Evolutionary conservation across 1,140 invertebrate genomes (phyloP).

Genomic region (Ruditapes philippinarum): DNA sequence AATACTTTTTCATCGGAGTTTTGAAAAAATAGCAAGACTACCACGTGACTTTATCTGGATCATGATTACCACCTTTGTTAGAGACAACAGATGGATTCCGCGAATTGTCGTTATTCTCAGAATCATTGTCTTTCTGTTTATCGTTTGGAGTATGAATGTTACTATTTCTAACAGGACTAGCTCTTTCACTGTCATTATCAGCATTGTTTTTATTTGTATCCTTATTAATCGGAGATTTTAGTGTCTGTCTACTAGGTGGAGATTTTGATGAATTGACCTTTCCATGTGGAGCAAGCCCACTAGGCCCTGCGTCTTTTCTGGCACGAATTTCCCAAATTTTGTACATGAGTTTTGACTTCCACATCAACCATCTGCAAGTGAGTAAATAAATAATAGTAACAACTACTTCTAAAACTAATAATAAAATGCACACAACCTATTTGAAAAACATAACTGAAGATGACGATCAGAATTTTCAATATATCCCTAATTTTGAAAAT

Average conservation of each 20-base stretch:
- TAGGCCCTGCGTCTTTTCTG: neutral
- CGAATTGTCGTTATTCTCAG: neutral
- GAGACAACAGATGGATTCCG: slow-evolving; percentile 7
- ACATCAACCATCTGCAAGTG: slow-evolving; percentile 70
- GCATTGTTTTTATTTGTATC: neutral
- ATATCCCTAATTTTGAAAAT: too few relatives aligned
- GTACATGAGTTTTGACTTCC: slow-evolving; percentile 73
- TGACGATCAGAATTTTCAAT: too few relatives aligned
- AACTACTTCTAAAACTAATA: neutral
- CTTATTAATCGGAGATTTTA: neutral
- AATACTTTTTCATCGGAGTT: too few relatives aligned
- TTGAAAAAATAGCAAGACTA: neutral
- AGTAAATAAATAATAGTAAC: slow-evolving; percentile 29
- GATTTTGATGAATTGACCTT: neutral
- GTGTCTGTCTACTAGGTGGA: neutral
- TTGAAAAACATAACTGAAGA: neutral
- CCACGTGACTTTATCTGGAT: neutral
- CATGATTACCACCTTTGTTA: neutral
- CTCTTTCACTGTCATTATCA: neutral
- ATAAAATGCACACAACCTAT: neutral
- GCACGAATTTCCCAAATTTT: slow-evolving; percentile 62
- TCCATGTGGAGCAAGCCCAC: neutral
- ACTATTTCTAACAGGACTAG: neutral
- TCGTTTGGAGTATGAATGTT: neutral
- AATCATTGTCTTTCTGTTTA: neutral